These are phyloP conservation scores for Nymphalis io DNA, from an alignment of 1,140 invertebrate genomes.

Conservation along the genomic window DNA sequence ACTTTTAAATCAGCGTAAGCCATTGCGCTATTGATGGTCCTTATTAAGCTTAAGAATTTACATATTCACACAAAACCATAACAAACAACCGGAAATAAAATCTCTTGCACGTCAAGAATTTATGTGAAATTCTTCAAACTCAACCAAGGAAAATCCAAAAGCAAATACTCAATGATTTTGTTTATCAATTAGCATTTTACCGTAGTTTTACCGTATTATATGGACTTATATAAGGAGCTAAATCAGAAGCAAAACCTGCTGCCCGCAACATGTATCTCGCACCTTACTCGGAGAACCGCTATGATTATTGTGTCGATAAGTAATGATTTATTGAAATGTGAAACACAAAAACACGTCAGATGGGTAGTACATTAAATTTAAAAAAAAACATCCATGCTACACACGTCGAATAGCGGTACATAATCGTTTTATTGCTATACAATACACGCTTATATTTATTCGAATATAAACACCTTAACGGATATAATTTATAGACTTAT, in stretches of 20 bases:
- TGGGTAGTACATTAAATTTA: conserved; percentile 1
- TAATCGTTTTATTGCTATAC: conserved; percentile 10
- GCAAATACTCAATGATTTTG: too few species aligned
- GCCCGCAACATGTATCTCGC: not conserved
- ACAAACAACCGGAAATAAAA: too few species aligned
- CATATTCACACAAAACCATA: too few species aligned
- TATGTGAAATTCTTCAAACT: too few species aligned
- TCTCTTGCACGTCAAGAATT: too few species aligned
- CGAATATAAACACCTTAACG: not conserved
- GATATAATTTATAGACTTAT: not conserved
- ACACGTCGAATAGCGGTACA: conserved; percentile 10
- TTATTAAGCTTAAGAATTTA: too few species aligned
- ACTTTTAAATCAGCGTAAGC: too few species aligned
- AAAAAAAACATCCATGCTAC: not conserved
- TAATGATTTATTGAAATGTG: conserved; percentile 12
- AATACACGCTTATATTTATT: not conserved
- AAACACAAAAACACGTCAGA: conserved; percentile 11
- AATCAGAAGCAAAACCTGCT: not conserved
- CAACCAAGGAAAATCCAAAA: too few species aligned
- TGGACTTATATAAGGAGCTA: too few species aligned
- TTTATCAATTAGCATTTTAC: too few species aligned
- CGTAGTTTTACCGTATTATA: too few species aligned
- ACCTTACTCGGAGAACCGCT: conserved; percentile 16
- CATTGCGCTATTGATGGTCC: too few species aligned
- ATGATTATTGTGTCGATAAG: conserved; percentile 10